Conservation (phyloP, 2,888 invertebrate species). For the Drosophila borborema region DNA sequence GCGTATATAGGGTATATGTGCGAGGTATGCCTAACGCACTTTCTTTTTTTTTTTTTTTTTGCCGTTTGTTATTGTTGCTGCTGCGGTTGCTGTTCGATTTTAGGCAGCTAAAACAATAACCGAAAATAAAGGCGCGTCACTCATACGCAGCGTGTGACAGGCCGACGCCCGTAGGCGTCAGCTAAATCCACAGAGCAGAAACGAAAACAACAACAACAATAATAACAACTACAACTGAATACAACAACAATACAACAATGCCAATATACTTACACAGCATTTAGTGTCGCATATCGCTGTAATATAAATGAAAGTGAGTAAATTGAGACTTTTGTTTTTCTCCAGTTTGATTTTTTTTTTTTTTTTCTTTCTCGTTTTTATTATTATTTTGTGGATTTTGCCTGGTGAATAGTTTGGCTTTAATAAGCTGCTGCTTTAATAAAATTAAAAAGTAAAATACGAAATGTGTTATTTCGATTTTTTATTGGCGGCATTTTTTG, state of each 20-base stretch:
- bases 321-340: slow-evolving; percentile 43
- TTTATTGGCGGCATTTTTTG: slow-evolving; percentile 52
- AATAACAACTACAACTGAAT: background rate
- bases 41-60: slow-evolving; percentile 53
- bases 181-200: slow-evolving; percentile 51
- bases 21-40: slow-evolving; percentile 69
- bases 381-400: slow-evolving; percentile 11
- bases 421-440: slow-evolving; percentile 64
- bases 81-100: slow-evolving; percentile 21
- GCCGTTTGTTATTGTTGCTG: background rate
- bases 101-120: slow-evolving; percentile 75
- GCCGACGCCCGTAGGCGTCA: slow-evolving; percentile 67
- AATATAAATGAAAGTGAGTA: slow-evolving; percentile 81
- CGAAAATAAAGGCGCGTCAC: slow-evolving; percentile 80
- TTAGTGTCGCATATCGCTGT: slow-evolving; percentile 78
- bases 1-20: slow-evolving; percentile 11
- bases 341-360: background rate
- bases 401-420: slow-evolving; percentile 67
- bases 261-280: slow-evolving; percentile 63
- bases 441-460: slow-evolving; percentile 54
- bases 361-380: background rate
- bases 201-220: slow-evolving; percentile 27
- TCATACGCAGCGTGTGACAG: slow-evolving; percentile 81
- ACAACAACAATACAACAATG: slow-evolving; percentile 30
- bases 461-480: slow-evolving; percentile 72